A percentile compares a stretch with the other conserved stretches of the same genome.
These are phyloP conservation scores for Brachymystax lenok DNA, from an alignment of 2,797 vertebrate genomes.

Conservation along the genomic window DNA sequence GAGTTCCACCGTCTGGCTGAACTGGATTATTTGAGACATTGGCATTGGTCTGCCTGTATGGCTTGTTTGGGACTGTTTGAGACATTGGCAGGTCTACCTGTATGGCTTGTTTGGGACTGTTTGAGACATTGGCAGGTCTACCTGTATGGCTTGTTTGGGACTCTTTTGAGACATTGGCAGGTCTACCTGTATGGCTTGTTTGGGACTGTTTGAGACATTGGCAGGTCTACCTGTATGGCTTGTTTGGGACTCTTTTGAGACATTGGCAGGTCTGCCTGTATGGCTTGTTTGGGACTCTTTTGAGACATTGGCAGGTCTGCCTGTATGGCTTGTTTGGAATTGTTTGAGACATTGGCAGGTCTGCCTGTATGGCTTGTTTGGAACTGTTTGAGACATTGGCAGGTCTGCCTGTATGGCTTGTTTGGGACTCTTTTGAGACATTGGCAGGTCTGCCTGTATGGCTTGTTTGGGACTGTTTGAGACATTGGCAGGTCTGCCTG, in stretches of 20 bases:
- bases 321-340: no score
- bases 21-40: constrained; percentile 52
- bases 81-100: constrained; percentile 46
- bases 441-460: constrained; percentile 65
- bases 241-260: no score
- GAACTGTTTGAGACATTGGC: constrained; percentile 51
- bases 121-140: constrained; percentile 66
- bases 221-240: constrained; percentile 57
- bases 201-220: constrained; percentile 47
- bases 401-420: constrained; percentile 44
- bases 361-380: constrained; percentile 50
- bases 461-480: constrained; percentile 36
- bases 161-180: no score
- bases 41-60: constrained; percentile 63
- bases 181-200: constrained; percentile 57
- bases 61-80: no score
- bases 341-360: constrained; percentile 18
- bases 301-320: constrained; percentile 65
- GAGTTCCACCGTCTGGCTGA: constrained; percentile 39
- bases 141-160: constrained; percentile 13
- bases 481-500: constrained; percentile 62
- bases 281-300: constrained; percentile 33
- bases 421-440: constrained; percentile 37
- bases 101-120: constrained; percentile 32
- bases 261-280: constrained; percentile 46